Conservation (phyloP, 2,888 invertebrate genomes). For the Epirrita christyi region DNA sequence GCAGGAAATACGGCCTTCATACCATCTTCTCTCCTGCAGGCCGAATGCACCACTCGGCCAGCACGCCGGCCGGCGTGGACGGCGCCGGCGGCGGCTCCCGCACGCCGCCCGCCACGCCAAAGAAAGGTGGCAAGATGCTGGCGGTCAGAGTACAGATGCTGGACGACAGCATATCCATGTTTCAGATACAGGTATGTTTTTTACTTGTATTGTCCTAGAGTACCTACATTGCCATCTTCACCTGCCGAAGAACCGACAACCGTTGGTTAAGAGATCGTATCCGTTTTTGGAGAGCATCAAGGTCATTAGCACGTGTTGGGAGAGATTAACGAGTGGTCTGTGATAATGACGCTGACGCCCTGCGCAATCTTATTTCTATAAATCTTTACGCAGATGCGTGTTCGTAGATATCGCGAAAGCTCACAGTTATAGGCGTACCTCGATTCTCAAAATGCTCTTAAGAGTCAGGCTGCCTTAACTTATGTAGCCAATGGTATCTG, state of each 20-base stretch:
- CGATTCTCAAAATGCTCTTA: too few relatives aligned
- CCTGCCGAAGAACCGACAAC: background rate
- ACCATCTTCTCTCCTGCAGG: slow-evolving; percentile 55
- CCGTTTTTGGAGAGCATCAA: too few relatives aligned
- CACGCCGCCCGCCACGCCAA: slow-evolving; percentile 91
- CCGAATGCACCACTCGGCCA: slow-evolving; percentile 93
- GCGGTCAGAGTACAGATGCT: slow-evolving; percentile 95
- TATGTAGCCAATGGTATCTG: background rate
- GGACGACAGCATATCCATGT: slow-evolving; percentile 94
- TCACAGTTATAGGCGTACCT: too few relatives aligned
- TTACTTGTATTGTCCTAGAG: background rate
- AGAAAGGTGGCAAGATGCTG: slow-evolving; percentile 95
- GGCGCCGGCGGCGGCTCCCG: slow-evolving; percentile 85
- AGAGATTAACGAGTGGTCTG: too few relatives aligned
- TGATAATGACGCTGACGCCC: too few relatives aligned
- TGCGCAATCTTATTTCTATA: too few relatives aligned
- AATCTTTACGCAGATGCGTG: too few relatives aligned
- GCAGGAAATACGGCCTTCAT: too few relatives aligned
- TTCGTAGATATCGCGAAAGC: too few relatives aligned
- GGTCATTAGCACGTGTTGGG: too few relatives aligned
- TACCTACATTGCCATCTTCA: background rate
- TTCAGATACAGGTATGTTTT: slow-evolving; percentile 93
- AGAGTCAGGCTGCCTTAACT: background rate
- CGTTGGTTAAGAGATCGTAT: too few relatives aligned
- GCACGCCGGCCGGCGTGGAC: slow-evolving; percentile 94